A percentile compares a stretch with the other conserved stretches of the same genome.
Evolutionary conservation across 2,888 invertebrate genomes (phyloP).

Genomic region (Drosophila nr. medialis): DNA sequence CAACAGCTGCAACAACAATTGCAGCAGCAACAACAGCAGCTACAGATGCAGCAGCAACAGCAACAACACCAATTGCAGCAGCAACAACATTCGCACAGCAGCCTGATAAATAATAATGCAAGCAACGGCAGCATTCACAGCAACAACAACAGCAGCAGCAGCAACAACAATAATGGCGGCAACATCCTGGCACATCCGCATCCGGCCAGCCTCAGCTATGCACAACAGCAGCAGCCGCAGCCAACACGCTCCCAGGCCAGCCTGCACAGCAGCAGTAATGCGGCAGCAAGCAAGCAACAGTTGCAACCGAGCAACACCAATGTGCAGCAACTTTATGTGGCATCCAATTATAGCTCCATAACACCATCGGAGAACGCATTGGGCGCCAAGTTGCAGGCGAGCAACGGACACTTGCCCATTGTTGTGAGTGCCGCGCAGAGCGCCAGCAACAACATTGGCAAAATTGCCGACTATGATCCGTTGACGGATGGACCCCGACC

Average conservation of each 20-base stretch:
- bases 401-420: conserved; percentile 62
- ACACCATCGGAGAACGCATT: conserved; percentile 70
- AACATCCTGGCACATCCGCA: conserved; percentile 39
- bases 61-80: conserved; percentile 41
- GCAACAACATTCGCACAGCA: conserved; percentile 56
- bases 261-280: conserved; percentile 57
- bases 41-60: conserved; percentile 34
- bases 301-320: conserved; percentile 53
- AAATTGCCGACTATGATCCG: conserved; percentile 93
- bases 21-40: conserved; percentile 41
- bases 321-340: conserved; percentile 76
- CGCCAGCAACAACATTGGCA: conserved; percentile 86
- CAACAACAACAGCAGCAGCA: conserved; percentile 50
- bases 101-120: conserved; percentile 50
- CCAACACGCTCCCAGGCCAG: conserved; percentile 40
- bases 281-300: conserved; percentile 54
- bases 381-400: conserved; percentile 53
- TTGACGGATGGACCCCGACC: conserved; percentile 89
- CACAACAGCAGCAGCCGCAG: conserved; percentile 33
- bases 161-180: conserved; percentile 57
- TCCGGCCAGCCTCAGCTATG: conserved; percentile 52
- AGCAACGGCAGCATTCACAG: conserved; percentile 59
- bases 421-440: conserved; percentile 32
- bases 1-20: conserved; percentile 38
- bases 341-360: conserved; percentile 70